Percentiles rank a stretch among this genome's conserved stretches.
Evolutionary conservation across 1,140 invertebrate species (phyloP).

Genomic region (Drosophila auraria): DNA sequence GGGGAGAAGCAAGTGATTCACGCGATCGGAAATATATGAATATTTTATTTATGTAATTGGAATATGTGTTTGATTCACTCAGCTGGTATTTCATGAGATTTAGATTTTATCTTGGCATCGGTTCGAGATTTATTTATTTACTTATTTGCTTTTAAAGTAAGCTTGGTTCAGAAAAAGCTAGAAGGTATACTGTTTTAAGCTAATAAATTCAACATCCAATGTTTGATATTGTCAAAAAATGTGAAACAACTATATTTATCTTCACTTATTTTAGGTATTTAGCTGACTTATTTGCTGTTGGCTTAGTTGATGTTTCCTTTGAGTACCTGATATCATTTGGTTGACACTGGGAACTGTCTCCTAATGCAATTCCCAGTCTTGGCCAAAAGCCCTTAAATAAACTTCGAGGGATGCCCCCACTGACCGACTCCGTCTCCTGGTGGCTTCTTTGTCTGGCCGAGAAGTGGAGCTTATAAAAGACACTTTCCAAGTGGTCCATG

Average conservation of each 20-base stretch:
- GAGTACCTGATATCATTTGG: constrained; percentile 7
- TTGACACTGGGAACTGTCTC: constrained; percentile 13
- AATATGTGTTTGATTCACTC: background rate
- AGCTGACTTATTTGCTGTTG: constrained; percentile 13
- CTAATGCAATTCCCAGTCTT: constrained; percentile 34
- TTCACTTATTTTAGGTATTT: background rate
- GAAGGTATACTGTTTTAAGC: too few species aligned
- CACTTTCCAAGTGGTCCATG: constrained; percentile 53
- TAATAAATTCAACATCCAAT: background rate
- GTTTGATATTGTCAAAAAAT: background rate
- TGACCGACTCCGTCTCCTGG: background rate
- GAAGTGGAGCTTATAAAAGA: constrained; percentile 53
- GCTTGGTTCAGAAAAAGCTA: background rate
- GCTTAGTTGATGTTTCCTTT: background rate
- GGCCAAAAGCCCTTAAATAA: constrained; percentile 18
- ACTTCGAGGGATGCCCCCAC: background rate
- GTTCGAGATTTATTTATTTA: too few species aligned
- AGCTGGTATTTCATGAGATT: too few species aligned
- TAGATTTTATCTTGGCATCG: too few species aligned
- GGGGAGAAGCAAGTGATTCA: constrained; percentile 4
- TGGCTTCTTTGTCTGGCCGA: constrained; percentile 29
- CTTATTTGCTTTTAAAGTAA: background rate
- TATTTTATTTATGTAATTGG: background rate
- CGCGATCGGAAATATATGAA: constrained; percentile 12
- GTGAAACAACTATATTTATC: constrained; percentile 8